Percentiles rank a stretch among this genome's conserved stretches.
Conservation (phyloP, 2,797 vertebrate species). For the Sylvia borin region DNA sequence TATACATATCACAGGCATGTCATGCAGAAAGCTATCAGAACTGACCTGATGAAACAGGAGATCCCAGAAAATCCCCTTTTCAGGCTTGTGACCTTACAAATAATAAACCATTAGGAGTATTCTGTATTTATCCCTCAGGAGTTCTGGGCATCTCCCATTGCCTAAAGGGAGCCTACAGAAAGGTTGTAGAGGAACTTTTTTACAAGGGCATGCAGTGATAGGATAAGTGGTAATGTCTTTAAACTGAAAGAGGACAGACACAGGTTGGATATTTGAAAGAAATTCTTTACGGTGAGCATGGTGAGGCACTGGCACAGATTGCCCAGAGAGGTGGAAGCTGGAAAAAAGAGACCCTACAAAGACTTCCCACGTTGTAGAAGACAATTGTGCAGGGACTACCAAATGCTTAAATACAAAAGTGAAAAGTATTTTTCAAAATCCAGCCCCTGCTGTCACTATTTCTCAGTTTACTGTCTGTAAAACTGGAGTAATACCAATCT, state of each 20-base stretch:
- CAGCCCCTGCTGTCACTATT: neutral
- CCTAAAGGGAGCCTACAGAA: neutral
- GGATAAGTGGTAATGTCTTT: neutral
- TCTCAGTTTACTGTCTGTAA: neutral
- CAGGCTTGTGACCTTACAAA: neutral
- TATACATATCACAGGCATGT: neutral
- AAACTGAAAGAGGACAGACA: neutral
- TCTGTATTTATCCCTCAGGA: neutral
- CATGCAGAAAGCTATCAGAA: neutral
- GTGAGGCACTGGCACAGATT: neutral
- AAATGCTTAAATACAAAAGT: neutral
- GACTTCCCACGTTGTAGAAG: neutral
- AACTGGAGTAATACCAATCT: neutral
- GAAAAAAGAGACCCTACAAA: neutral
- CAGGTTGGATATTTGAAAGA: neutral
- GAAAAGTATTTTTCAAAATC: neutral
- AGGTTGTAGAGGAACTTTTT: neutral
- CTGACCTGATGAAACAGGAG: neutral
- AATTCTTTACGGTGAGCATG: rapidly evolving
- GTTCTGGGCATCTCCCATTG: neutral
- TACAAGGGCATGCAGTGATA: too few relatives aligned
- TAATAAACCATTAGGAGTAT: neutral
- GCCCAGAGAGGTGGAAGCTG: neutral
- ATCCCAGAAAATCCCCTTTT: neutral
- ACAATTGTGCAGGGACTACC: neutral